phyloP scores from a whole-genome alignment of 2,797 vertebrate species.

The Lutjanus argentimaculatus region DNA sequence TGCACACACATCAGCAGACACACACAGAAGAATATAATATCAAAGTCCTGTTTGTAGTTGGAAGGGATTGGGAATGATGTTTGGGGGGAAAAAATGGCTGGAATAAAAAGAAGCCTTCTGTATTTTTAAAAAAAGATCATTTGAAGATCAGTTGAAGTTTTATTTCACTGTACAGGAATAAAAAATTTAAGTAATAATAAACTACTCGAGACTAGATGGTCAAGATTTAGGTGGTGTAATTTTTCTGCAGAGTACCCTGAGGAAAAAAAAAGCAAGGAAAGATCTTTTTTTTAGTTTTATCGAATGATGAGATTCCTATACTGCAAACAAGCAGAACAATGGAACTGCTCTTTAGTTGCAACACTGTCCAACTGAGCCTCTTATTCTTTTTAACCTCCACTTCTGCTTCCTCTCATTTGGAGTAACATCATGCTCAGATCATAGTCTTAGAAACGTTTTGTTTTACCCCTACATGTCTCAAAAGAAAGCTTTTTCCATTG shows the following conservation, averaged over 20 bases:
- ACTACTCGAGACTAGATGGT: constrained; percentile 90
- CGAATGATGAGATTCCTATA: constrained; percentile 57
- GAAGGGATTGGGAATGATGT: constrained; percentile 73
- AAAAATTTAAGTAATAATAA: constrained; percentile 84
- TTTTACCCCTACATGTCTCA: constrained; percentile 63
- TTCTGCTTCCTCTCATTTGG: constrained; percentile 50
- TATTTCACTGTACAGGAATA: constrained; percentile 90
- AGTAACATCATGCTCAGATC: constrained; percentile 60
- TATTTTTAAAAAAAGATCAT: constrained; percentile 88
- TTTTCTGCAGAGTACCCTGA: constrained; percentile 88
- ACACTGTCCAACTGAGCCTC: constrained; percentile 54
- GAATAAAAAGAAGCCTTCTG: constrained; percentile 88
- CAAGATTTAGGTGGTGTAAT: constrained; percentile 94
- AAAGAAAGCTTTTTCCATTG: constrained; percentile 47
- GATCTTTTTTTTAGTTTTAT: constrained; percentile 55
- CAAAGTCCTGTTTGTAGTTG: constrained; percentile 86
- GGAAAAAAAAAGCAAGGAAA: constrained; percentile 70
- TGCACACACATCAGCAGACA: constrained; percentile 59
- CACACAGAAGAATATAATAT: constrained; percentile 84
- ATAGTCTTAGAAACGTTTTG: constrained; percentile 55
- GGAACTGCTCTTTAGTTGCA: constrained; percentile 58
- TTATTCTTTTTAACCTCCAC: constrained; percentile 40
- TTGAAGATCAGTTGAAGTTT: constrained; percentile 85
- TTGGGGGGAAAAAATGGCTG: constrained; percentile 84
- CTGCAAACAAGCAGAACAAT: constrained; percentile 54